Percentiles rank a stretch among this genome's conserved stretches.
Conservation (phyloP, 2,888 invertebrate species). For the Syrphus vitripennis region DNA sequence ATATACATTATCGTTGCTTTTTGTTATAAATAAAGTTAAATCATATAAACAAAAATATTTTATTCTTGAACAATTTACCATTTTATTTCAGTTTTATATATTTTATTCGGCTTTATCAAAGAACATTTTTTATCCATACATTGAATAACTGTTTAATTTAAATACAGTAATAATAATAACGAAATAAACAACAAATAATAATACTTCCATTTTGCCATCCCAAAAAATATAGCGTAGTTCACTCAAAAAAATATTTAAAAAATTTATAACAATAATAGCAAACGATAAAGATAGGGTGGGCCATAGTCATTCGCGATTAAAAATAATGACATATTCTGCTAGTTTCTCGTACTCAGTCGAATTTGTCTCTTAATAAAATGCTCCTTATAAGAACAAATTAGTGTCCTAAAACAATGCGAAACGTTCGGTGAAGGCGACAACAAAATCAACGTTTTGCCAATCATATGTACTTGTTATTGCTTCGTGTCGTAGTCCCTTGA, state of each 20-base stretch:
- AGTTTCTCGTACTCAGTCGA: no score
- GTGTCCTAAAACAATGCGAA: no score
- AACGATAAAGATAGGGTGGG: neutral
- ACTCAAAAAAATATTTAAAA: neutral
- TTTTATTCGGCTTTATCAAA: neutral
- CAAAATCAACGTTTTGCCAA: no score
- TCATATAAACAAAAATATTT: neutral
- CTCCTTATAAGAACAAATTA: no score
- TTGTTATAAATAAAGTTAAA: neutral
- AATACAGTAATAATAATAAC: neutral
- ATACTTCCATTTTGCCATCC: slow-evolving; percentile 26
- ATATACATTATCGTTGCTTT: neutral
- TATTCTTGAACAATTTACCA: slow-evolving; percentile 36
- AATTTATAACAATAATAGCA: slow-evolving; percentile 28
- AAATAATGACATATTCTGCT: no score
- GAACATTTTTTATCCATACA: neutral
- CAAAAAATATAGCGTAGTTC: slow-evolving; percentile 39
- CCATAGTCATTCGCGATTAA: neutral
- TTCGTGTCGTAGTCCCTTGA: no score
- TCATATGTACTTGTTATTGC: no score
- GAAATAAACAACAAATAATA: slow-evolving; percentile 24
- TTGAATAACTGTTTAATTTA: neutral
- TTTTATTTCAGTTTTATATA: slow-evolving; percentile 39
- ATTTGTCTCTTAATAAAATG: no score
- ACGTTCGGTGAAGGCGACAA: no score